Percentiles rank a stretch among this genome's conserved stretches.
phyloP scores from a whole-genome alignment of 2,113 vertebrate species.

The Corythornis cristatus region DNA sequence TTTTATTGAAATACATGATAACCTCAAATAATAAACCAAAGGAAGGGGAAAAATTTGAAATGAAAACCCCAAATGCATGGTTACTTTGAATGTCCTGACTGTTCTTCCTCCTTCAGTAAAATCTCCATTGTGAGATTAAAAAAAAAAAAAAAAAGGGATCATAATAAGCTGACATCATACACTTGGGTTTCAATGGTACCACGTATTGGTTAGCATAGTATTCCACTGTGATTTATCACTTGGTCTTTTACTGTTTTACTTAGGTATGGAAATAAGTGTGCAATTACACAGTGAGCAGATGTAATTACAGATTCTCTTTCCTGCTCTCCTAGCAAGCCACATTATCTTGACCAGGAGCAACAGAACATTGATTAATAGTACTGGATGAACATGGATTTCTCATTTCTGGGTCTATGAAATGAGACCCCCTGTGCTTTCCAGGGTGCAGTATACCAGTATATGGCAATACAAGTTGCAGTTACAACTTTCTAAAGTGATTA shows the following conservation, averaged over 20 bases:
- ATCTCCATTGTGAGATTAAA: not conserved
- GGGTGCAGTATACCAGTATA: not conserved
- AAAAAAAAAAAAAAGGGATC: accelerated
- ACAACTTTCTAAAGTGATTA: not conserved
- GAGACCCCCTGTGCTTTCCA: accelerated
- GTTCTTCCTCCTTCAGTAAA: not conserved
- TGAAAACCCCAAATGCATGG: accelerated
- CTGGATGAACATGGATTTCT: not conserved
- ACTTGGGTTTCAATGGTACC: not conserved
- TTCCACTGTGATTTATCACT: not conserved
- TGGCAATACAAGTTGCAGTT: not conserved
- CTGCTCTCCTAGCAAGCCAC: not conserved
- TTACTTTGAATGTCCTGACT: not conserved
- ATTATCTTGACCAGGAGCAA: not conserved
- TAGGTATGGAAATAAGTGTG: not conserved
- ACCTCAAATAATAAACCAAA: not conserved
- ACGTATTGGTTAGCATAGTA: not conserved
- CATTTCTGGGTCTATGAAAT: not conserved
- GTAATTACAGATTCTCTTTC: not conserved
- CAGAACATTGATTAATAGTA: not conserved
- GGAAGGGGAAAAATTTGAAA: not conserved
- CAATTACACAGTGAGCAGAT: not conserved
- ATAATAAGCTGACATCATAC: not conserved
- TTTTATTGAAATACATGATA: not conserved
- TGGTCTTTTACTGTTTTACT: not conserved